phyloP scores from a whole-genome alignment of 2,797 vertebrate genomes.

The Cirrhinus mrigala region DNA sequence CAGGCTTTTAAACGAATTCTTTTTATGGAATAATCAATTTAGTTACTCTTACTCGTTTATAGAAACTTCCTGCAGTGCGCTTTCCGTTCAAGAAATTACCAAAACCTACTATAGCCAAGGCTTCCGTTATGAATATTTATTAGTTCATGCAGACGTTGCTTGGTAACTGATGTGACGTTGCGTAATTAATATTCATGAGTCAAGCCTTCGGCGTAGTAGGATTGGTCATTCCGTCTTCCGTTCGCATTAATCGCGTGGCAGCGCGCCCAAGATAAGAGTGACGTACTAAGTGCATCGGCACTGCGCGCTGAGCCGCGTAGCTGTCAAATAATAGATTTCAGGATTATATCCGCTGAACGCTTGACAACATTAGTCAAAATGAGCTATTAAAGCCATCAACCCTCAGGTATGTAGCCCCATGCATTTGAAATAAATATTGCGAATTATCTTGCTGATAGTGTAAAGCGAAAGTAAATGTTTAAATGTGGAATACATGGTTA shows the following conservation, averaged over 20 bases:
- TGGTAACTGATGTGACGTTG: accelerated
- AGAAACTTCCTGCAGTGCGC: constrained; percentile 29
- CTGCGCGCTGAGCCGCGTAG: neutral
- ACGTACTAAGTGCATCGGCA: constrained; percentile 8
- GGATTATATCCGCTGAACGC: neutral
- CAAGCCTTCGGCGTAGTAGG: neutral
- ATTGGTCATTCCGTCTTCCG: constrained; percentile 28
- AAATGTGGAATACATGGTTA: neutral
- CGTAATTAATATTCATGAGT: constrained; percentile 21
- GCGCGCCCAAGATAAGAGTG: neutral
- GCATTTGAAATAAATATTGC: neutral
- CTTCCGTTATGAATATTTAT: neutral
- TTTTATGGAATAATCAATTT: neutral
- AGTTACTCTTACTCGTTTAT: neutral
- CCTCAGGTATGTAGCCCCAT: constrained; percentile 42
- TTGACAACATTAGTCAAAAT: neutral
- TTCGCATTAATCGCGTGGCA: constrained; percentile 23
- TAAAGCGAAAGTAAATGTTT: constrained; percentile 52
- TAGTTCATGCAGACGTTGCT: neutral
- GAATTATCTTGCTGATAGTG: neutral
- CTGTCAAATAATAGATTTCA: neutral
- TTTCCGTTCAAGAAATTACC: constrained; percentile 14
- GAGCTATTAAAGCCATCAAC: neutral
- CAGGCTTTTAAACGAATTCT: too few relatives aligned
- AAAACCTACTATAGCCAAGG: neutral